phyloP scores from a whole-genome alignment of 2,888 invertebrate genomes.

The Bombylius discolor region DNA sequence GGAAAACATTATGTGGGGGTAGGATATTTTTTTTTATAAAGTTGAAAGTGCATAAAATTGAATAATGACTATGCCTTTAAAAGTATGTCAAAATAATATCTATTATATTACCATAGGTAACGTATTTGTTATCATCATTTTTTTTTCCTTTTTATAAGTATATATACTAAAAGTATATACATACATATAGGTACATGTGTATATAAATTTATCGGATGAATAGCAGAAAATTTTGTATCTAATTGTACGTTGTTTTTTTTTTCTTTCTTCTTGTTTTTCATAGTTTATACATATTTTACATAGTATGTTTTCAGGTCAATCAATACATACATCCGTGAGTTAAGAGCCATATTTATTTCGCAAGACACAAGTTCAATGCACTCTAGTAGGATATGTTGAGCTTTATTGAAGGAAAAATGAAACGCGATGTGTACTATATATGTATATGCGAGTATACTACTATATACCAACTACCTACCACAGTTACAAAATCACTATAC shows the following conservation, averaged over 20 bases:
- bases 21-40: too few relatives aligned
- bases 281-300: neutral
- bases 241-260: too few relatives aligned
- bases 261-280: too few relatives aligned
- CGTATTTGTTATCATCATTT: too few relatives aligned
- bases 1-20: too few relatives aligned
- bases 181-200: neutral
- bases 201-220: neutral
- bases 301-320: slow-evolving; percentile 19
- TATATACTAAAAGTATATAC: too few relatives aligned
- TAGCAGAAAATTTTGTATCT: neutral
- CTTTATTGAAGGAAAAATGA: neutral
- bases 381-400: neutral
- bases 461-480: neutral
- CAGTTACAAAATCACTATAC: neutral
- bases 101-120: too few relatives aligned
- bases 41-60: too few relatives aligned
- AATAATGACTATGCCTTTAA: too few relatives aligned
- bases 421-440: neutral
- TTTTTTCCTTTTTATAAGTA: neutral
- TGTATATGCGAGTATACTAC: neutral
- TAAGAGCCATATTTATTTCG: slow-evolving; percentile 15
- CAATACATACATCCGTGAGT: slow-evolving; percentile 19
- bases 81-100: too few relatives aligned
- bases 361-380: slow-evolving; percentile 16